Evolutionary conservation across 37 sponge, comb jelly and placozoan genomes (phyloP), one percentile per base, ranked within the genome.

Genomic region (Agelas oroides): DNA sequence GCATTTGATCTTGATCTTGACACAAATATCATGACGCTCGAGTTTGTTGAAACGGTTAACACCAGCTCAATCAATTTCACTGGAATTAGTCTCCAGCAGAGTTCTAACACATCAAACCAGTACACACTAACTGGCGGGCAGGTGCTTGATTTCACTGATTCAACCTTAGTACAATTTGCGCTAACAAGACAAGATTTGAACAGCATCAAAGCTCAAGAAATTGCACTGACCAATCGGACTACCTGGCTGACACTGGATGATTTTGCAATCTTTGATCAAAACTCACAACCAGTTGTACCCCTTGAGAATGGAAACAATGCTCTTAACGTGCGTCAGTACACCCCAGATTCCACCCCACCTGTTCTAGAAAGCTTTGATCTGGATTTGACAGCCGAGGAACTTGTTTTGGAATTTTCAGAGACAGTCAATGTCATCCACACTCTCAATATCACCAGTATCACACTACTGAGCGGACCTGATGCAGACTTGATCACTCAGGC

Each of bases 21-120:
- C 32, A n/a, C 89, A n/a, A 86, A 89, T 53, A 78, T 83, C 2
- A 24, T 96, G 65, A 86, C 87, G 3, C 80, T 96, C 14, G 84
- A 86, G 71, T 96, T 96, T 73, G 72, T 83, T 32, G 97, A 96
- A 77, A 96, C 92, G 16, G 94, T 96, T 6, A 91, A 88, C 73
- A 79, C 80, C 0, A 66, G 83, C 37, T 85, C 90, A 6, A 86
- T 94, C 30, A 67, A 86, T 56, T 88, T 91, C 62, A 79, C 84
- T 5, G 97, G 92, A 21, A 79, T 96, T 23, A 82, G 87, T 35
- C 58, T 96, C n/a, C 94, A 94, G 84, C 58, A 81, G 33, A 65
- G 63, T n/a, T 88, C 74, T 31, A 93, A 93, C 67, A 80, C 89
- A 23, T 82, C 73, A 65, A 93, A 88, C 79, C 62, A 54, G 41